phyloP scores from a whole-genome alignment of 2,797 vertebrate genomes.

The Poeciliopsis presidionis region DNA sequence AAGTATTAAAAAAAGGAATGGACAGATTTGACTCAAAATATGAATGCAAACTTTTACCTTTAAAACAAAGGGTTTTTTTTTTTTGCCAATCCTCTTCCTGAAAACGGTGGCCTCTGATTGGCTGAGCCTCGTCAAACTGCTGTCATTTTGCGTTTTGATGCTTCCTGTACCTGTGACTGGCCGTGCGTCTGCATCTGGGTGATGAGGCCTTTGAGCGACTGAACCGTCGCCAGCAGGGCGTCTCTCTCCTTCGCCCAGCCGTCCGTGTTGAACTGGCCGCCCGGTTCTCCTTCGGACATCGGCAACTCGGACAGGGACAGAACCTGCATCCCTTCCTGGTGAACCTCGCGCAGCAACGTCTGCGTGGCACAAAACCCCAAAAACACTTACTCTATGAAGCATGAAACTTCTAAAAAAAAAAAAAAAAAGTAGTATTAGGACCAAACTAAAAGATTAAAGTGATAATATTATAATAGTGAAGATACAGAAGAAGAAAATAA shows the following conservation, averaged over 20 bases:
- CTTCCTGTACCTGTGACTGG: slow-evolving; percentile 81
- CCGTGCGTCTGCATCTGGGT: slow-evolving; percentile 85
- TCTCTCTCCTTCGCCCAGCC: slow-evolving; percentile 87
- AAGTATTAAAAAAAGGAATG: not conserved
- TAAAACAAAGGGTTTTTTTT: not conserved
- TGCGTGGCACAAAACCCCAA: slow-evolving; percentile 51
- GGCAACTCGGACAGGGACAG: slow-evolving; percentile 90
- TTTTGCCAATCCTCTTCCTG: not conserved
- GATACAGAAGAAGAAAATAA: too few species aligned
- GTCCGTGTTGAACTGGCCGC: slow-evolving; percentile 64
- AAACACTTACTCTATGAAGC: not conserved
- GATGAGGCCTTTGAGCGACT: slow-evolving; percentile 89
- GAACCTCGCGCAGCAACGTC: slow-evolving; percentile 92
- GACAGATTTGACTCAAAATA: not conserved
- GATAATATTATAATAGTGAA: too few species aligned
- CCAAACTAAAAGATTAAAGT: too few species aligned
- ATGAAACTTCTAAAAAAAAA: not conserved
- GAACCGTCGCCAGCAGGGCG: slow-evolving; percentile 83
- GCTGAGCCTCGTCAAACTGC: not conserved
- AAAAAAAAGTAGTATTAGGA: too few species aligned
- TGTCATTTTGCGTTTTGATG: not conserved
- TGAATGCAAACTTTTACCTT: not conserved
- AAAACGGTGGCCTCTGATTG: not conserved
- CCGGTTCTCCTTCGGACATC: slow-evolving; percentile 74
- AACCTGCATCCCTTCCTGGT: slow-evolving; percentile 94